Evolutionary conservation across 2,888 invertebrate species (phyloP).

Genomic region (Nycteola revayana): DNA sequence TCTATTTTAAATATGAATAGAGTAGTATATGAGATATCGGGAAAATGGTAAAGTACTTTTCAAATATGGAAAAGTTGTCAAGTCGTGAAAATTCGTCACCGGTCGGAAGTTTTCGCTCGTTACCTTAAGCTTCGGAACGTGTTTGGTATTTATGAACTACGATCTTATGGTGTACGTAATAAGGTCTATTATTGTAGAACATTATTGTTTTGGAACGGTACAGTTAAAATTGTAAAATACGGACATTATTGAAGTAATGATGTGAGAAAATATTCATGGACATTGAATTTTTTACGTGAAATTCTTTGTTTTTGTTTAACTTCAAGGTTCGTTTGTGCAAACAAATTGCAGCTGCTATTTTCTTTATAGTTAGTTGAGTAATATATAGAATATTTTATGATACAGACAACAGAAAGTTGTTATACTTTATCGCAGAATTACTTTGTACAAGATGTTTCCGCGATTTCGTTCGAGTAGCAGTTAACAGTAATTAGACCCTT

Average conservation of each 20-base stretch:
- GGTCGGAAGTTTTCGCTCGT: slow-evolving; percentile 42
- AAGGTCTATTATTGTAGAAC: slow-evolving; percentile 6
- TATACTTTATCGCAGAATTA: too few species aligned
- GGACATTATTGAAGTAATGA: slow-evolving; percentile 46
- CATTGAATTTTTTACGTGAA: slow-evolving; percentile 13
- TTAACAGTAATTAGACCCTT: too few species aligned
- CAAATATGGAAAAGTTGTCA: slow-evolving; percentile 43
- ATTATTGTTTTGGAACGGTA: slow-evolving; percentile 1
- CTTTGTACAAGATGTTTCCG: too few species aligned
- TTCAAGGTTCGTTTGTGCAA: too few species aligned
- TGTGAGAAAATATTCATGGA: slow-evolving; percentile 43
- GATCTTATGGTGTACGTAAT: background rate
- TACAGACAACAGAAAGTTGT: too few species aligned
- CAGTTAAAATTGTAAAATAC: slow-evolving; percentile 12
- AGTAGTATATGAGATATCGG: slow-evolving; percentile 19
- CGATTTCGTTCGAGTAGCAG: too few species aligned
- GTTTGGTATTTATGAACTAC: slow-evolving; percentile 3
- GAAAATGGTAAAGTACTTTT: slow-evolving; percentile 24
- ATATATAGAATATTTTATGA: too few species aligned
- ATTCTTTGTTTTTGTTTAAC: slow-evolving; percentile 9
- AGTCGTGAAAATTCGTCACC: slow-evolving; percentile 41
- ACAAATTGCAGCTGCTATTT: too few species aligned
- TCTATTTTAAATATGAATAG: slow-evolving; percentile 21
- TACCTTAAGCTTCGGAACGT: slow-evolving; percentile 31
- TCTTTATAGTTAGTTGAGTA: too few species aligned